Conservation (phyloP, 2,113 vertebrate species). For the Calyptommatus sinebrachiatus region DNA sequence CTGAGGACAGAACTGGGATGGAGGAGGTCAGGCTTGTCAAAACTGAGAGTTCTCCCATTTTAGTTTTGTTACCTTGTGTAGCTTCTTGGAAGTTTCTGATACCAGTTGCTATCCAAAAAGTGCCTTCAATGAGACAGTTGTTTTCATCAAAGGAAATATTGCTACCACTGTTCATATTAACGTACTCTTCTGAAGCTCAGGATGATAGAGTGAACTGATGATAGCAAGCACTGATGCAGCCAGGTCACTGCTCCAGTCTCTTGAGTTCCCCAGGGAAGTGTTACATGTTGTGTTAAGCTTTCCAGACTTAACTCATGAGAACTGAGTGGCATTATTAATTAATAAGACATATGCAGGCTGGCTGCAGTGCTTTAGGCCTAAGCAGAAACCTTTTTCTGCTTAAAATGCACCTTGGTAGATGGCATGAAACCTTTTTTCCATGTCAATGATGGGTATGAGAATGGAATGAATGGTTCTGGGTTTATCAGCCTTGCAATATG, state of each 20-base stretch:
- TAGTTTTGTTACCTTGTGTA: not conserved
- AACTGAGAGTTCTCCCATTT: no score
- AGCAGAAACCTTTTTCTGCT: not conserved
- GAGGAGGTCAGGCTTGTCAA: no score
- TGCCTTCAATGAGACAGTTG: not conserved
- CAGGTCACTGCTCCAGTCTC: not conserved
- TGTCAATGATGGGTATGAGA: not conserved
- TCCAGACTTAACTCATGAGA: not conserved
- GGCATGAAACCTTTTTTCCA: not conserved
- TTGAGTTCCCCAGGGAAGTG: not conserved
- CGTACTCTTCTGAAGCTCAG: not conserved
- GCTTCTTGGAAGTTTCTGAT: not conserved
- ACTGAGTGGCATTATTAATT: conserved; percentile 3
- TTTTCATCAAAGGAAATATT: not conserved
- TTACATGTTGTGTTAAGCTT: not conserved
- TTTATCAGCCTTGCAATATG: not conserved
- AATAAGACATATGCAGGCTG: conserved; percentile 1
- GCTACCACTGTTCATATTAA: not conserved
- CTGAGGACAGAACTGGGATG: not conserved
- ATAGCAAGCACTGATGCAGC: not conserved
- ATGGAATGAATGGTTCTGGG: not conserved
- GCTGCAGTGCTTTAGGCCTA: not conserved
- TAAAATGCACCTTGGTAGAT: no score
- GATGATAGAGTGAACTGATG: not conserved
- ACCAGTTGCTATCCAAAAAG: not conserved